Evolutionary conservation across 2,113 vertebrate species (phyloP), one percentile per base, ranked within the genome.

Genomic region (Cephalopterus ornatus): DNA sequence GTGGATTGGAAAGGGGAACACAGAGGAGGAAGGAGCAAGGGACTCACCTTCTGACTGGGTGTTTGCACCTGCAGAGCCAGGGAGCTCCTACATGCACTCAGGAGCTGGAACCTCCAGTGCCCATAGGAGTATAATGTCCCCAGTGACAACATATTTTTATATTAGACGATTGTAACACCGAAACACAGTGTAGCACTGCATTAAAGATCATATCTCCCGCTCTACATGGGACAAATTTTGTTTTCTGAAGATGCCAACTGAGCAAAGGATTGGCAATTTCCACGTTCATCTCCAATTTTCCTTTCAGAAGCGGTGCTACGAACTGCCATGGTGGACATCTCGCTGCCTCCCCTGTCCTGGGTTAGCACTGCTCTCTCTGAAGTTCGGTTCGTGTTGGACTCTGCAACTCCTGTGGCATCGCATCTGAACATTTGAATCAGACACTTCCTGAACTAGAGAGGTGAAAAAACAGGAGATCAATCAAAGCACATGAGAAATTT

Each of bases 391-490:
- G 91, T 2, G 53, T 98, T 97, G 81, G 94, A 92, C 23, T 98
- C 98, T 2, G 78, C 84, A 28, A 95, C 70, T 52, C 83, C 87
- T 33, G 32, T 71, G 59, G 55, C 76, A 42, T 66, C 87, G 86
- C 98, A 98, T 30, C 95, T 97, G 85, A 98, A 98, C 94, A 99
- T 97, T 91, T 98, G 98, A 85, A 98, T 96, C 61, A 99, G 95
- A 95, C 98, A 99, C 91, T 98, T 98, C 83, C 98, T 98, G 96
- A 99, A 99, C 99, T 99, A 94, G 30, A 95, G 97, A 32, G 23
- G 42, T 62, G 41, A 75, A 86, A 83, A 72, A 92, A 83, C 27
- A 93, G 32, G 32, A 84, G 12, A 77, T 32, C 2, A 74, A 5
- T 37, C 20, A 67, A 77, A 91, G 83, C 41, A 80, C 21, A 27